Base-by-base conservation (phyloP, 2,797 vertebrate species). In the Threskiornis aethiopicus region DNA sequence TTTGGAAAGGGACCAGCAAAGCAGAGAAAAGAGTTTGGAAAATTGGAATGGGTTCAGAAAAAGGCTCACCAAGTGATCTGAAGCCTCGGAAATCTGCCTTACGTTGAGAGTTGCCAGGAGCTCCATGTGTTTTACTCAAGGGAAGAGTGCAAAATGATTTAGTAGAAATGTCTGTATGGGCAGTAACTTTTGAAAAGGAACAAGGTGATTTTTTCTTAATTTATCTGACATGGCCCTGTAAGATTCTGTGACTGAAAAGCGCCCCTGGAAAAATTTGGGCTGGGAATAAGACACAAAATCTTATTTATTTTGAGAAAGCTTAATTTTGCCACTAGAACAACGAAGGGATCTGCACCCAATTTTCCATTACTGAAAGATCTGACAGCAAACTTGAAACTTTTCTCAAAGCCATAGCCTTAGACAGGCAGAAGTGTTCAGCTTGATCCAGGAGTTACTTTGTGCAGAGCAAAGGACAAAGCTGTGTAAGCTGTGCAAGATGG, bases 11-110 rank as follows among this genome's bases (percentile, higher is more conserved):
- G 46, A 71, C 37, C 49, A 90, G 24, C 16, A 58, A 31, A 42
- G 28, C 54, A 26, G 5, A 92, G 79, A 69, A 84, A 51, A 94
- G 39, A 49, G 26, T 37, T 31, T 64, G 65, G 57, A 71, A 91
- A 58, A 84, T 31, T 21, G 31, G 37, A 88, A 94, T 21, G 10
- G 6, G 6, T 62, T 95, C 76, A 90, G 49, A 84, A 58, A 76
- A 87, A 62, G 57, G 13, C 37, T 96, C 35, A 69, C 12, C 21
- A 31, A 64, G 54, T 46, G n/a, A 71, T 57, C 41, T 5, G 4
- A 66, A 89, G 41, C 10, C 65, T 76, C 33, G 78, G 66, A 83
- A 90, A 91, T 78, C 55, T 84, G 39, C 33, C 72, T 89, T 75
- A 46, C 0, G 0, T 6, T 59, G 57, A 51, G n/a, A 83, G 15